Evolutionary conservation across 1,140 invertebrate species (phyloP).

Genomic region (Bombus breviceps): DNA sequence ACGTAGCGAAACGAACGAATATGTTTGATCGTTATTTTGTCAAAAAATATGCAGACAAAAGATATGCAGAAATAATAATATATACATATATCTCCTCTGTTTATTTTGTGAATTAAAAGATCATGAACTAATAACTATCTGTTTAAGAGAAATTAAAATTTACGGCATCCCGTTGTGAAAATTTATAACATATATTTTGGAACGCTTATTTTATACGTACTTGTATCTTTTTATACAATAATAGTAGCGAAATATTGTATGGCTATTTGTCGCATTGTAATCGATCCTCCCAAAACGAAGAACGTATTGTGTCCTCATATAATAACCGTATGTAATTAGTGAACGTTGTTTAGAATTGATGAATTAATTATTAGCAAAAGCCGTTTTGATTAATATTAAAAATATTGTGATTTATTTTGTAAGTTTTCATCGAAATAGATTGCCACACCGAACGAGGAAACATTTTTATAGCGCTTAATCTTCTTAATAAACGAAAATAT

Average conservation of each 20-base stretch:
- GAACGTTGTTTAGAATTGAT: neutral
- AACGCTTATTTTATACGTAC: slow-evolving; percentile 24
- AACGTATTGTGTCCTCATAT: neutral
- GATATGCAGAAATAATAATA: neutral
- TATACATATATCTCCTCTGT: neutral
- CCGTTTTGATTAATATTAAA: slow-evolving; percentile 10
- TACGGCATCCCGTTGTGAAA: neutral
- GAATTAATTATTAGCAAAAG: neutral
- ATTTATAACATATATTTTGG: neutral
- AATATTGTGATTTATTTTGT: slow-evolving; percentile 47
- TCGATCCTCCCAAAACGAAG: neutral
- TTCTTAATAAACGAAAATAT: slow-evolving; percentile 14
- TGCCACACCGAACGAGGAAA: neutral
- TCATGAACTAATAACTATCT: neutral
- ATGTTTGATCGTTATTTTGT: neutral
- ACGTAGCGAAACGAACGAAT: neutral
- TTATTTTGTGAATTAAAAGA: no score
- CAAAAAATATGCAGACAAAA: no score
- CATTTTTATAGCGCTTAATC: slow-evolving; percentile 35
- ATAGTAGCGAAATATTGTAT: neutral
- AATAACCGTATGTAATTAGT: neutral
- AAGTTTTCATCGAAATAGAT: slow-evolving; percentile 19
- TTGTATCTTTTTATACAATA: slow-evolving; percentile 41
- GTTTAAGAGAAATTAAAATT: neutral
- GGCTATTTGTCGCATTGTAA: neutral